Base-by-base conservation (phyloP, 2,888 invertebrate species). In the Oxystoma pomonae region DNA sequence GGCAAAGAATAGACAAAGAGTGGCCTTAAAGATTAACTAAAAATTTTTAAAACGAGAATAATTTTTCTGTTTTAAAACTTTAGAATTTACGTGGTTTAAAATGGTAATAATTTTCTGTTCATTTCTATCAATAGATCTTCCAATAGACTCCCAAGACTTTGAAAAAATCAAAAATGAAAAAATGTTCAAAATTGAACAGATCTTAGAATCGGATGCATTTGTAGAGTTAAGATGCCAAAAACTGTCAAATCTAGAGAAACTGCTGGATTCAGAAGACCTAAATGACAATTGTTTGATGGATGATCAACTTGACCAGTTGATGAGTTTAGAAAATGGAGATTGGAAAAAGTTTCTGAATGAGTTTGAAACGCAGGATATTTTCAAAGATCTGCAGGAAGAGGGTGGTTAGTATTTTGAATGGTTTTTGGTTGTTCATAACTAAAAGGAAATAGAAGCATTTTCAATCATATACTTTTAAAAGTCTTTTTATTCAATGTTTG, bases 371-470 rank as follows among this genome's bases (percentile, higher is more conserved):
- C 75, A 74, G 62, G 77, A 77, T 71, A 77, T 78, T 68, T 78
- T 78, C 65, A 77, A 77, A 63, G 78, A 76, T 58, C 63, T 77
- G 53, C 73, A 74, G 51, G 75, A 77, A 60, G 76, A 78, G 68
- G 73, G 74, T 52, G 77, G 77, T 77, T 69, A n/a, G n/a, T n/a
- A n/a, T n/a, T n/a, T n/a, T n/a, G n/a, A n/a, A n/a, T n/a, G n/a
- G n/a, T n/a, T n/a, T n/a, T n/a, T n/a, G n/a, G n/a, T n/a, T n/a
- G n/a, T n/a, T n/a, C n/a, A n/a, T n/a, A n/a, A n/a, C n/a, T n/a
- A n/a, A n/a, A n/a, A n/a, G n/a, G n/a, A n/a, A n/a, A n/a, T n/a
- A n/a, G n/a, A n/a, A n/a, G n/a, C n/a, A n/a, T n/a, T n/a, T n/a
- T n/a, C n/a, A n/a, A n/a, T n/a, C n/a, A n/a, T n/a, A n/a, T n/a